Evolutionary conservation across 2,113 vertebrate genomes (phyloP), one percentile per base, ranked within the genome.

Genomic region (Cryptotis parvus): DNA sequence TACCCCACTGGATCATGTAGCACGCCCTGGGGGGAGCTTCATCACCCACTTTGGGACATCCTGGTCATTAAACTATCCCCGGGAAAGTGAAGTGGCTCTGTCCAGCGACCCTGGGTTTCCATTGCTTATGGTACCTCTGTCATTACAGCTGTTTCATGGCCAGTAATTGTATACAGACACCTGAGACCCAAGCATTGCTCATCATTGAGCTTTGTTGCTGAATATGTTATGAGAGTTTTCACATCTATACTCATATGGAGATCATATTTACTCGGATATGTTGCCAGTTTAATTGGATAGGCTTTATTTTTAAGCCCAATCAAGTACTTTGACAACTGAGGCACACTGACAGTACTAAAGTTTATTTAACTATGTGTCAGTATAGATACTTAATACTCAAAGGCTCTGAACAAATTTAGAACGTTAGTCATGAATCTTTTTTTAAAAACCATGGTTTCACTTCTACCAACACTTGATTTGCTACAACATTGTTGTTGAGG

Each of bases 301-400:
- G 37, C 78, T 86, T 89, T 27, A 78, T 87, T 93, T 85, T 89
- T 83, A 93, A 89, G 33, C 52, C 41, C 14, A 86, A 74, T 39
- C 49, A 83, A 11, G 22, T 83, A 75, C 49, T 87, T 93, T 84
- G 70, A 72, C 87, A 90, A 87, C 7, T 68, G 33, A 93, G 69
- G 35, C 58, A 87, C 45, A 55, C 4, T 74, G 37, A 74, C 8
- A 68, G 26, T n/a, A 76, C n/a, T 81, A 27, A 43, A 63, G 76
- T 55, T 61, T 85, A 66, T 78, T 6, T 12, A 92, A 61, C 18
- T 43, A 33, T 66, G 1, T 74, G 43, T 70, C 35, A 14, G 72
- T 49, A 37, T 26, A 84, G 12, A 70, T 41, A 83, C 22, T 89
- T 93, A 84, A 66, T 76, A 75, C 74, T 84, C 35, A 87, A 86